phyloP scores from a whole-genome alignment of 2,113 vertebrate species.

The Gavia stellata region DNA sequence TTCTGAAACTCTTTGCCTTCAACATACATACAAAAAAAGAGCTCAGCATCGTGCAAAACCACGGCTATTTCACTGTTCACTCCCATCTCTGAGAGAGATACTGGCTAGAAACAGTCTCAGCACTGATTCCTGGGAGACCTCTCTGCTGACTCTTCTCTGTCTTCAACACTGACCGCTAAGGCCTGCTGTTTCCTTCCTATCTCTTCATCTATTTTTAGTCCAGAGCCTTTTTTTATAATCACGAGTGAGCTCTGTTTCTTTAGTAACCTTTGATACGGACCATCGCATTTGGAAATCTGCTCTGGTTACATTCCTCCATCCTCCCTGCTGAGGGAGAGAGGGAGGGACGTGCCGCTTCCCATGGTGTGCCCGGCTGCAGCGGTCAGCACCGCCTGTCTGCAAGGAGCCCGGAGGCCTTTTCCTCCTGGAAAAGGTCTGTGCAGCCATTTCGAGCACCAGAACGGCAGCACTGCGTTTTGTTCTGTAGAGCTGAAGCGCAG shows the following conservation, averaged over 20 bases:
- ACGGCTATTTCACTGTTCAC: neutral
- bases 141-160: neutral
- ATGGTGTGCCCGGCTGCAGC: neutral
- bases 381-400: neutral
- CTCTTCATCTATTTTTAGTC: neutral
- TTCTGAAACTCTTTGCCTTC: neutral
- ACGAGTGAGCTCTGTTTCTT: neutral
- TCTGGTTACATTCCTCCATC: neutral
- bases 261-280: neutral
- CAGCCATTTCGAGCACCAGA: neutral
- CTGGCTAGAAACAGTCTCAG: neutral
- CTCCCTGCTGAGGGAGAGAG: neutral
- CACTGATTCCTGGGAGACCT: neutral
- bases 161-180: neutral
- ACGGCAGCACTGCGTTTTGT: rapidly evolving
- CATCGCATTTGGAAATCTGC: neutral
- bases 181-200: neutral
- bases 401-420: neutral
- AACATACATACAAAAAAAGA: neutral
- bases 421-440: neutral
- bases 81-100: neutral
- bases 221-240: neutral
- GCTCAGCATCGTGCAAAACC: neutral
- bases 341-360: neutral
- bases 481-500: rapidly evolving